phyloP scores from a whole-genome alignment of 2,888 invertebrate genomes.

The Drosophila seclusa region DNA sequence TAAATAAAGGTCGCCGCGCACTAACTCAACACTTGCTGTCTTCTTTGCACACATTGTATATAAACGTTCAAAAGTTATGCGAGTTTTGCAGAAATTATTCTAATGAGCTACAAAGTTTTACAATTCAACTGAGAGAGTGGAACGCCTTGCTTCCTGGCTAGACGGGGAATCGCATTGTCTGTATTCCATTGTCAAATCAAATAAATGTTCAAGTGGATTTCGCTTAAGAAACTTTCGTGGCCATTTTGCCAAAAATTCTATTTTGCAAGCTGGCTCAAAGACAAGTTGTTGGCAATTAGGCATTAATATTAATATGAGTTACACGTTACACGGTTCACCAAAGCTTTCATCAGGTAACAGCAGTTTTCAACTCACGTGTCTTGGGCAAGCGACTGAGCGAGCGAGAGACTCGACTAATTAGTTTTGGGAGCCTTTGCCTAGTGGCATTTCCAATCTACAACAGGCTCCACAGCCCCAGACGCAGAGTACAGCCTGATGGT shows the following conservation, averaged over 20 bases:
- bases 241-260: conserved; percentile 9
- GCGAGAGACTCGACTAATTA: conserved; percentile 67
- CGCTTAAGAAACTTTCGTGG: conserved; percentile 28
- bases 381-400: conserved; percentile 39
- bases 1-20: conserved; percentile 60
- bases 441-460: conserved; percentile 33
- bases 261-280: conserved; percentile 14
- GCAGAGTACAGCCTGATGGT: conserved; percentile 3
- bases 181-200: conserved; percentile 51
- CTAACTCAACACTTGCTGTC: conserved; percentile 15
- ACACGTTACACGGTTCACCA: conserved; percentile 49
- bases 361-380: conserved; percentile 65
- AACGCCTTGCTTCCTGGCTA: conserved; percentile 57
- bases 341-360: conserved; percentile 33
- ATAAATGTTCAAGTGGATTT: conserved; percentile 49
- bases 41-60: conserved; percentile 22
- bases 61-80: conserved; percentile 46
- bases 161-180: conserved; percentile 19
- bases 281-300: conserved; percentile 67
- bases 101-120: conserved; percentile 76
- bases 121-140: conserved; percentile 18
- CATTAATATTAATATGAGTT: conserved; percentile 73
- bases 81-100: conserved; percentile 72
- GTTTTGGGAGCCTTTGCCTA: conserved; percentile 69
- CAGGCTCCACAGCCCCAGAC: not conserved